phyloP scores from a whole-genome alignment of 2,797 vertebrate species.

The Hephaestus fuliginosus region DNA sequence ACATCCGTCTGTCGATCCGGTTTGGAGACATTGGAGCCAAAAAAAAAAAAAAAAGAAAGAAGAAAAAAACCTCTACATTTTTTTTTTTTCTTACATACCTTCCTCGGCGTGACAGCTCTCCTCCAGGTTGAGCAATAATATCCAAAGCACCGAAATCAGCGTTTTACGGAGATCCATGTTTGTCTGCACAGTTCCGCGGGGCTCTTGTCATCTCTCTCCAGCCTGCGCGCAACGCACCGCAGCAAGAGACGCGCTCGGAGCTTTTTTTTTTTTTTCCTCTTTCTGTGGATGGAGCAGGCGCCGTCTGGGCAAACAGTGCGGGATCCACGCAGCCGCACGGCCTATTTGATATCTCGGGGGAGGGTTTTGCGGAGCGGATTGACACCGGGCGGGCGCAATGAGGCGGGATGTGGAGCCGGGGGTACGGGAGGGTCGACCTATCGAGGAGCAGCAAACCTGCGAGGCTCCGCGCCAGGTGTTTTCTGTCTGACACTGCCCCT shows the following conservation, averaged over 20 bases:
- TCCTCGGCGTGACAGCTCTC: conserved; percentile 78
- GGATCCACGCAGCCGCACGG: conserved; percentile 37
- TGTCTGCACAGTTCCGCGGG: conserved; percentile 78
- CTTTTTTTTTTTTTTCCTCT: neutral
- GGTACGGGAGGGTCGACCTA: conserved; percentile 68
- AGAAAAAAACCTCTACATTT: neutral
- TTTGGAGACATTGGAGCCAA: no score
- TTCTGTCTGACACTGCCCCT: neutral
- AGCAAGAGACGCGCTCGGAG: conserved; percentile 63
- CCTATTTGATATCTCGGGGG: conserved; percentile 83
- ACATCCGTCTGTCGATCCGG: conserved; percentile 18
- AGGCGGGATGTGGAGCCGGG: conserved; percentile 21
- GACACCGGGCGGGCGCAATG: conserved; percentile 75
- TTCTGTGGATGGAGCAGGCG: conserved; percentile 36
- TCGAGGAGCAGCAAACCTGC: conserved; percentile 51
- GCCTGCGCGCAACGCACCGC: conserved; percentile 78
- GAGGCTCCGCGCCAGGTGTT: conserved; percentile 69
- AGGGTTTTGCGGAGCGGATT: conserved; percentile 71
- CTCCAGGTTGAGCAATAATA: conserved; percentile 78
- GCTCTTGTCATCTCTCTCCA: conserved; percentile 86
- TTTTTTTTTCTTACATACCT: conserved; percentile 73
- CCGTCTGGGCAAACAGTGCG: conserved; percentile 74
- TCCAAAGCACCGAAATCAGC: conserved; percentile 82
- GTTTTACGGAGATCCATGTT: conserved; percentile 86
- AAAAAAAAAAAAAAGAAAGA: no score